These are phyloP conservation scores for Drosophila cyrtoloma DNA, from an alignment of 2,888 invertebrate genomes.

Conservation along the genomic window DNA sequence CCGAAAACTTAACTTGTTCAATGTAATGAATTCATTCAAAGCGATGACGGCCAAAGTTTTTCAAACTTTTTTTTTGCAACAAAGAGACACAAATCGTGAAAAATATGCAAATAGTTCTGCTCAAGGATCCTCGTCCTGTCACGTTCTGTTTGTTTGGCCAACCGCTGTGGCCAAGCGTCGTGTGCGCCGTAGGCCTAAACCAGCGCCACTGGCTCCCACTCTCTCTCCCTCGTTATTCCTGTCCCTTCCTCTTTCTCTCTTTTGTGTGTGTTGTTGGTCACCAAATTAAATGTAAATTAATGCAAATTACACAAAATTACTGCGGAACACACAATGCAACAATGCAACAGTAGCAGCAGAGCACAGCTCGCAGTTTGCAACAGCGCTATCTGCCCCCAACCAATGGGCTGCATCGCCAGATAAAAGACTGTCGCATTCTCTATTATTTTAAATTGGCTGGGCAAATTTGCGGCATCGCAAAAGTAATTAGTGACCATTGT, in stretches of 20 bases:
- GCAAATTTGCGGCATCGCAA: slow-evolving; percentile 75
- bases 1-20: slow-evolving; percentile 58
- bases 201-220: slow-evolving; percentile 38
- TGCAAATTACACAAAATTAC: slow-evolving; percentile 80
- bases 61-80: slow-evolving; percentile 48
- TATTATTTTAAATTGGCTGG: slow-evolving; percentile 77
- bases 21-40: slow-evolving; percentile 73
- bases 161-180: slow-evolving; percentile 7
- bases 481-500: slow-evolving; percentile 70
- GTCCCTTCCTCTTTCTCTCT: background rate
- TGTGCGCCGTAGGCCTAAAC: slow-evolving; percentile 70
- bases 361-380: slow-evolving; percentile 24
- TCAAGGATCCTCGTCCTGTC: slow-evolving; percentile 62
- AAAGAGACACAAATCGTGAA: slow-evolving; percentile 3
- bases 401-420: slow-evolving; percentile 55
- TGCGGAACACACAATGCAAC: slow-evolving; percentile 49
- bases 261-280: slow-evolving; percentile 30
- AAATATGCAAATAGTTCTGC: slow-evolving; percentile 20
- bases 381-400: slow-evolving; percentile 25
- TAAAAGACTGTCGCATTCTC: slow-evolving; percentile 68
- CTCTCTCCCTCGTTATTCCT: background rate
- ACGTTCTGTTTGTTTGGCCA: slow-evolving; percentile 40
- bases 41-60: slow-evolving; percentile 57
- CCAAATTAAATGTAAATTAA: slow-evolving; percentile 81
- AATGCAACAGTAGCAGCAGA: slow-evolving; percentile 41